phyloP scores from a whole-genome alignment of 2,113 vertebrate genomes.

The Lasiurus cinereus region DNA sequence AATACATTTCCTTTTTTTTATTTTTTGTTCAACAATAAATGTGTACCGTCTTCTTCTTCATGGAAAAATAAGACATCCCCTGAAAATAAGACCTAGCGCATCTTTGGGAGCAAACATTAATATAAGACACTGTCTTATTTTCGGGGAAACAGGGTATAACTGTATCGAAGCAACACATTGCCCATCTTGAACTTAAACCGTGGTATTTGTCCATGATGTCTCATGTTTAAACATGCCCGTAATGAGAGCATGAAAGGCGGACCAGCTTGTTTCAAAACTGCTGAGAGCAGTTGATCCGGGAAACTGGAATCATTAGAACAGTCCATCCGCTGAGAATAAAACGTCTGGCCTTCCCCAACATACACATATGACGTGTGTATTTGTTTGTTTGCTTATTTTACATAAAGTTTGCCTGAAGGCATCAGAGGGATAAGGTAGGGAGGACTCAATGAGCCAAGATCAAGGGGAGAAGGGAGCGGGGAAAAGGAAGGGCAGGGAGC shows the following conservation, averaged over 20 bases:
- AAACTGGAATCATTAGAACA: not conserved
- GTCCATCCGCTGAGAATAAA: not conserved
- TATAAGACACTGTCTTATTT: no score
- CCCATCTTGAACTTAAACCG: no score
- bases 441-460: not conserved
- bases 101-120: no score
- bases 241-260: not conserved
- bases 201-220: not conserved
- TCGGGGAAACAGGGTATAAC: no score
- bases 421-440: not conserved
- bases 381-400: not conserved
- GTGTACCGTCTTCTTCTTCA: no score
- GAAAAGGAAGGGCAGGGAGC: not conserved
- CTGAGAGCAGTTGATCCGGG: not conserved
- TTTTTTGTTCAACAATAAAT: no score
- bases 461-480: not conserved
- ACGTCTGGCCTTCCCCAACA: no score
- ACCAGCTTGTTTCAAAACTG: not conserved
- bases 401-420: no score
- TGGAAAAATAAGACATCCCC: no score
- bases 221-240: not conserved
- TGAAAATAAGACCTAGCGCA: no score
- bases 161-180: not conserved
- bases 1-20: no score
- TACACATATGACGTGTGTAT: not conserved